Percentiles rank a stretch among this genome's conserved stretches.
Evolutionary conservation across 2,113 vertebrate species (phyloP).

Genomic region (Rhizomys pruinosus): DNA sequence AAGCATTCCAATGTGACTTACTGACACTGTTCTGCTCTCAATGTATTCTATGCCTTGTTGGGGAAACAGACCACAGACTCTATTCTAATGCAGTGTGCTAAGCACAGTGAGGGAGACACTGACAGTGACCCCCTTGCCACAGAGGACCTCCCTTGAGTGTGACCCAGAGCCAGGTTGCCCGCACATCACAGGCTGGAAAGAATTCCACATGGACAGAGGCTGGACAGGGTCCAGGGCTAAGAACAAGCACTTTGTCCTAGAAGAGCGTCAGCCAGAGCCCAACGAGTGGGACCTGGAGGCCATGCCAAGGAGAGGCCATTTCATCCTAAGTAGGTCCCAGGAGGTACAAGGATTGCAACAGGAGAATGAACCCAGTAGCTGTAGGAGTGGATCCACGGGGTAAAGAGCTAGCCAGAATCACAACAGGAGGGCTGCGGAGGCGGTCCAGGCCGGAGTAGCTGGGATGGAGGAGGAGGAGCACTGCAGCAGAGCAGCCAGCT

Average conservation of each 20-base stretch:
- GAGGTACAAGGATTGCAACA: background rate
- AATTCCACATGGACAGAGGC: background rate
- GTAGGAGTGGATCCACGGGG: background rate
- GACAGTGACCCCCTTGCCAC: fast-evolving
- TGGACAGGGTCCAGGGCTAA: background rate
- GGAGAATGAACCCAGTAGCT: background rate
- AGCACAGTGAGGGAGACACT: fast-evolving
- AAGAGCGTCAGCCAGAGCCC: background rate
- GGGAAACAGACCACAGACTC: background rate
- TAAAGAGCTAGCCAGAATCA: background rate
- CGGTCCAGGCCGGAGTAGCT: background rate
- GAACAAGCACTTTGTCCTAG: background rate
- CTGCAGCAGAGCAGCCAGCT: fast-evolving
- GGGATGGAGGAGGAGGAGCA: fast-evolving
- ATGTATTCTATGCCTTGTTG: background rate
- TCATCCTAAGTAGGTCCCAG: background rate
- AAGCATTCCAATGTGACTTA: background rate
- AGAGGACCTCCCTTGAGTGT: fast-evolving
- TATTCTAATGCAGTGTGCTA: background rate
- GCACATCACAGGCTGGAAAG: background rate
- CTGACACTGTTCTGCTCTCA: background rate
- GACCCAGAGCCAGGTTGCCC: background rate
- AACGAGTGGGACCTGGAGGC: too few relatives aligned
- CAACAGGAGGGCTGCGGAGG: background rate
- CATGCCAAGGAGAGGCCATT: background rate